Base-by-base conservation (phyloP, 2,888 invertebrate genomes). In the Odontocolon sp. region DNA sequence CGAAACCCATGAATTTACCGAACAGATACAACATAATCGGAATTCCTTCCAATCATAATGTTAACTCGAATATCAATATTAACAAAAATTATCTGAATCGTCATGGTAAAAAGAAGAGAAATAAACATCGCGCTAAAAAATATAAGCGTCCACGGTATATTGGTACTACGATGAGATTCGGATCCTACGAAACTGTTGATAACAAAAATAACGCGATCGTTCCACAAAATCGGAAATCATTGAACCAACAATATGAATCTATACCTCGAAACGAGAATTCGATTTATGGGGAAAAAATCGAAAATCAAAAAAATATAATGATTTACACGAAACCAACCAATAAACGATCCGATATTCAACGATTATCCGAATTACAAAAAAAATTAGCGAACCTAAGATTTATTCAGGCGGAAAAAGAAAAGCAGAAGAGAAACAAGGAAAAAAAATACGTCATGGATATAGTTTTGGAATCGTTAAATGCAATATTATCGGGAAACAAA, bases 391-490 rank as follows among this genome's bases (percentile, higher is more conserved):
- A 38, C 3, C 26, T 26, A 3, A 9, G 42, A 5, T 5, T 4
- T 16, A 3, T 11, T 4, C 9, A 3, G 1, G 33, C n/a, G 33
- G 9, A 5, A 18, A 33, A 8, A 23, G 33, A 11, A 1, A 11
- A 3, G 23, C n/a, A 2, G 47, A 50, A 3, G 11, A 3, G 33
- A 50, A 40, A 33, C 16, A 1, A 36, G 23, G 11, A 21, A 16
- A 45, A 36, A 14, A 57, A 57, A 59, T 52, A 59, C n/a, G 18
- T 75, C 26, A 75, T 75, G 36, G 66, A 66, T 14, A 18, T 70
- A 14, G 9, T 72, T 16, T 21, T 72, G 42, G 72, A 72, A 23
- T 38, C 77, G 38, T 6, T 77, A 40, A 68, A 72, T 18, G 3
- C 31, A 6, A 28, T 67, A n/a, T 21, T 61, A 21, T 45, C 38